Evolutionary conservation across 2,797 vertebrate genomes (phyloP).

Genomic region (Falco rusticolus): DNA sequence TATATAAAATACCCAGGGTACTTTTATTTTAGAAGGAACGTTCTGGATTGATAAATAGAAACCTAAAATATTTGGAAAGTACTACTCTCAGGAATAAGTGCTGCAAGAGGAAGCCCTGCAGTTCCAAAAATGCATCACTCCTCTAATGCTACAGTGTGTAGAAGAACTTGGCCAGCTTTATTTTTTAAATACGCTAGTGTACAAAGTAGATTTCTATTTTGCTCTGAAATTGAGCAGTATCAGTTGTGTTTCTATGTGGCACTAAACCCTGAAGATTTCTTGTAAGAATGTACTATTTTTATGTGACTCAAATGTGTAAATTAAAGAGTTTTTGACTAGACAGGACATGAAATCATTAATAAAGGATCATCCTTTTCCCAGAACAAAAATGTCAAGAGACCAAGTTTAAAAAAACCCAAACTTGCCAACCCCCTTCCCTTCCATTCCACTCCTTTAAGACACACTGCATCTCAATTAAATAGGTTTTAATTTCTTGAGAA

Average conservation of each 20-base stretch:
- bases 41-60: conserved; percentile 1
- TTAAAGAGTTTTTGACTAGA: not conserved
- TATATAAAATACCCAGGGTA: not conserved
- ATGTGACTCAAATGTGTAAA: not conserved
- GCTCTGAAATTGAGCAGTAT: not conserved
- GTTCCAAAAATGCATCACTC: not conserved
- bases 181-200: not conserved
- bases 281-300: not conserved
- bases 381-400: not conserved
- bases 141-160: not conserved
- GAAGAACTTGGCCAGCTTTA: not conserved
- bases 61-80: not conserved
- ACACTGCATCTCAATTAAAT: not conserved
- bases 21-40: not conserved
- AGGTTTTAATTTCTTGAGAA: not conserved
- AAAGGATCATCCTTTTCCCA: not conserved
- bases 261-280: not conserved
- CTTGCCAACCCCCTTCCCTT: not conserved
- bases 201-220: not conserved
- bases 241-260: not conserved
- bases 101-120: not conserved
- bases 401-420: not conserved
- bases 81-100: not conserved
- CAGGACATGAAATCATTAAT: not conserved
- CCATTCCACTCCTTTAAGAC: not conserved